These are phyloP conservation scores for Meloidogyne chitwoodi DNA, from an alignment of 1,140 invertebrate genomes.

Conservation along the genomic window DNA sequence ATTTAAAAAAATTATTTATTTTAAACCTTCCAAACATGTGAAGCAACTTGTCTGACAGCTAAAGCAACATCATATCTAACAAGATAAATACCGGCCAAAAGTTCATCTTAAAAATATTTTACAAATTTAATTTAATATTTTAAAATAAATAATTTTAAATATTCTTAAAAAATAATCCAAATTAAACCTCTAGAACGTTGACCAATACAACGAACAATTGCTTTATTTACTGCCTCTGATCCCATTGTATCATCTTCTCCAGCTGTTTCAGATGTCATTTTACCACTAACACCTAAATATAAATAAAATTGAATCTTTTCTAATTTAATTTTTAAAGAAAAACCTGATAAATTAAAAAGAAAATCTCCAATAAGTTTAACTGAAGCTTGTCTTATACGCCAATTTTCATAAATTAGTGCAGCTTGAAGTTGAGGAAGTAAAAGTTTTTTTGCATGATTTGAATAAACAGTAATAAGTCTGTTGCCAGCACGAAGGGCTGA, in stretches of 20 bases:
- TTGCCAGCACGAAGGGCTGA: constrained; percentile 93
- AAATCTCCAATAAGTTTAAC: constrained; percentile 93
- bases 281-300: constrained; percentile 75
- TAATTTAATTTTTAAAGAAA: not conserved
- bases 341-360: constrained; percentile 81
- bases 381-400: constrained; percentile 92
- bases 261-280: constrained; percentile 96
- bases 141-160: constrained; percentile 58
- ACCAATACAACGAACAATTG: constrained; percentile 37
- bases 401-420: constrained; percentile 92
- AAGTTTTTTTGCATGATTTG: constrained; percentile 87
- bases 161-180: not conserved
- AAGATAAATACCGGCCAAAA: constrained; percentile 93
- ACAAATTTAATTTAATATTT: too few relatives aligned
- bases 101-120: constrained; percentile 83
- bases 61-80: constrained; percentile 90
- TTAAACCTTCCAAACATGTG: constrained; percentile 57
- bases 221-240: constrained; percentile 83
- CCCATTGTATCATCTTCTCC: constrained; percentile 98
- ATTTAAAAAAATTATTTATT: not conserved
- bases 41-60: constrained; percentile 85
- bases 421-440: constrained; percentile 83
- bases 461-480: constrained; percentile 89
- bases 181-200: not conserved
- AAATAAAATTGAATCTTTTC: not conserved